Evolutionary conservation across 2,888 invertebrate species (phyloP), one percentile per base, ranked within the genome.

Genomic region (Dugesia japonica): DNA sequence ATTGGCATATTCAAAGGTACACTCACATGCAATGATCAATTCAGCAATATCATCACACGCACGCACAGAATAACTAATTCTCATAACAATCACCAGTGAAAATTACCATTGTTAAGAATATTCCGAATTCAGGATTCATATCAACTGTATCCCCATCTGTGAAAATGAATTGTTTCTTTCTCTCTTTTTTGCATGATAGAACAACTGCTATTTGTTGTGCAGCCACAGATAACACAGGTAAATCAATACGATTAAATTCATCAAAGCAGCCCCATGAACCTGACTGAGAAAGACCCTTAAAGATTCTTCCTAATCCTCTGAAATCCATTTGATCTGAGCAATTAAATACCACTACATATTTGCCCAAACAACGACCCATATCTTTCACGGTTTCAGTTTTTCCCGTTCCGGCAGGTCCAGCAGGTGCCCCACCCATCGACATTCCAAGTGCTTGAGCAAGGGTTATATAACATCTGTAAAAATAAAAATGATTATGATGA

Each of bases 301-400:
- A 94, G 81, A 94, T 94, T 79, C 94, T 88, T 0, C 94, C 94
- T 9, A 94, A 87, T 31, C 94, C 94, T 84, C 93, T 89, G 86
- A 93, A 95, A 86, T 95, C 94, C 94, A 95, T 94, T 87, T 95
- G 94, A 87, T 95, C 94, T 0, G 94, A 94, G 84, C 94, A 94
- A 86, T 95, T 95, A 87, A 94, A 94, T 56, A 94, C 93, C 42
- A 85, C 87, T 20, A 94, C 94, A 84, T 94, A 95, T 86, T 95
- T 95, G 42, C 93, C 95, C 71, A 95, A 87, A 26, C 94, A 94
- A 84, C 94, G 92, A 56, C 94, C 94, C 94, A 95, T 95, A 84
- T 95, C 95, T 85, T 95, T 95, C 0, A 92, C 92, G 0, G 94
- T 94, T 86, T 95, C 95, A 0, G 95, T 95, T 87, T 95, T 95